Percentiles rank a stretch among this genome's conserved stretches.
These are phyloP conservation scores for Pristionchus pacificus DNA, from an alignment of 1,140 invertebrate species.

Conservation along the genomic window DNA sequence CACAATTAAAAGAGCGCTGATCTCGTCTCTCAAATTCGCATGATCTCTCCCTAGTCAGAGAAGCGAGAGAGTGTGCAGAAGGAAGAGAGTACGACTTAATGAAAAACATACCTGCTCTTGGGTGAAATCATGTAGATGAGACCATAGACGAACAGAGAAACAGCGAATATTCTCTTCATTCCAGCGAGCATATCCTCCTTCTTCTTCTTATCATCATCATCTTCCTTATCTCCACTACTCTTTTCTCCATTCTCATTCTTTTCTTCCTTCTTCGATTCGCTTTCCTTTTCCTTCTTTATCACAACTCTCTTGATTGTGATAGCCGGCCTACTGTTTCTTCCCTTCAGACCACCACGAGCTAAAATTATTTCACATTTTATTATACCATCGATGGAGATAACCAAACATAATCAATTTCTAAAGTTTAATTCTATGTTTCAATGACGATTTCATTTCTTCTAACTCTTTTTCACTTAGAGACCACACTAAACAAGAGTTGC, in stretches of 20 bases:
- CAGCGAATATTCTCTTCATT: constrained; percentile 39
- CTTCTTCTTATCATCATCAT: constrained; percentile 16
- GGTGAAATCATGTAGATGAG: constrained; percentile 26
- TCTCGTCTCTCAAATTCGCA: not conserved
- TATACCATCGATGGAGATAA: too few species aligned
- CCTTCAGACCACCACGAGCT: too few species aligned
- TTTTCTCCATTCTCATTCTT: not conserved
- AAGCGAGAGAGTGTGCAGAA: too few species aligned
- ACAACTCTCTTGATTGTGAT: not conserved
- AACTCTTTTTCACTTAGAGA: too few species aligned
- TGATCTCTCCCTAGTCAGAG: too few species aligned
- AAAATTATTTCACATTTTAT: too few species aligned
- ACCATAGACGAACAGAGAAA: constrained; percentile 41
- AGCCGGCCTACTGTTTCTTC: not conserved
- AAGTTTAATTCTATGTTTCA: too few species aligned
- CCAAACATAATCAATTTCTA: too few species aligned
- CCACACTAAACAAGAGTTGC: too few species aligned
- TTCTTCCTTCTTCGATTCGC: not conserved
- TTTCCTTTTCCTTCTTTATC: not conserved
- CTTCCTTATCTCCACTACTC: constrained; percentile 12
- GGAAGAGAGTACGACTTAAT: too few species aligned
- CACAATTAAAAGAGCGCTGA: constrained; percentile 17
- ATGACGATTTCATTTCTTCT: too few species aligned
- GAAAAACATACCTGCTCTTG: not conserved
- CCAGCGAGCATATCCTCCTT: constrained; percentile 27